Percentiles rank a stretch among this genome's conserved stretches.
phyloP scores from a whole-genome alignment of 2,797 vertebrate genomes.

The Characodon lateralis region DNA sequence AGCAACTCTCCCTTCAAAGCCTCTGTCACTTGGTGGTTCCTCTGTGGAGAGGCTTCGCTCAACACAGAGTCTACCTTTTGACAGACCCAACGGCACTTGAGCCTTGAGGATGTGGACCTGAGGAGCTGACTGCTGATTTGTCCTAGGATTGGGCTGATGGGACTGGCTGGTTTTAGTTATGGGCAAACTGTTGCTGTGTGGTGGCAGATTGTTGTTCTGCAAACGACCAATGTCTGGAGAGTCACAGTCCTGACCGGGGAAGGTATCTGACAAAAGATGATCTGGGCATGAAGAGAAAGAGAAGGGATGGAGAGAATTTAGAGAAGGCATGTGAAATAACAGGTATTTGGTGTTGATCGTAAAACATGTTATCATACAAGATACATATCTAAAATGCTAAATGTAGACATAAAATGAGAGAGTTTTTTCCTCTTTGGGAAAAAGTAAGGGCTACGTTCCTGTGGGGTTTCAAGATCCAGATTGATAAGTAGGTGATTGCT shows the following conservation, averaged over 20 bases:
- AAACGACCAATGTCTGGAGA: slow-evolving; percentile 80
- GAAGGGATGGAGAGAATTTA: neutral
- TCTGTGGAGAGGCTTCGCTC: slow-evolving; percentile 88
- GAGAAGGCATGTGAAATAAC: neutral
- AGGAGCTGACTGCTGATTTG: slow-evolving; percentile 40
- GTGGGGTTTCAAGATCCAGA: neutral
- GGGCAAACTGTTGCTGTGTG: slow-evolving; percentile 64
- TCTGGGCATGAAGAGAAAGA: slow-evolving; percentile 76
- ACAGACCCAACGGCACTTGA: slow-evolving; percentile 78
- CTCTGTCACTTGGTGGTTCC: slow-evolving; percentile 53
- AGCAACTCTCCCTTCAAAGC: slow-evolving; percentile 70
- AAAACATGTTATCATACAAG: neutral
- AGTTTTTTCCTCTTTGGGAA: neutral
- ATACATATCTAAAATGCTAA: neutral
- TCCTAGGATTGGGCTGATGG: slow-evolving; percentile 44
- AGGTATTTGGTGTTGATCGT: neutral
- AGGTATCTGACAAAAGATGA: slow-evolving; percentile 91
- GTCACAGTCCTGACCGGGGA: slow-evolving; percentile 84
- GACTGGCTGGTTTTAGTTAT: slow-evolving; percentile 61
- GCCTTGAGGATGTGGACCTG: slow-evolving; percentile 68
- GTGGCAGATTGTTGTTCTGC: slow-evolving; percentile 74
- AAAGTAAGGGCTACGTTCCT: neutral
- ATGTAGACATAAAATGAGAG: neutral
- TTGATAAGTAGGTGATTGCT: neutral
- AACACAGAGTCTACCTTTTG: slow-evolving; percentile 86